Evolutionary conservation across 2,797 vertebrate species (phyloP), one percentile per base, ranked within the genome.

Genomic region (Girardinus metallicus): DNA sequence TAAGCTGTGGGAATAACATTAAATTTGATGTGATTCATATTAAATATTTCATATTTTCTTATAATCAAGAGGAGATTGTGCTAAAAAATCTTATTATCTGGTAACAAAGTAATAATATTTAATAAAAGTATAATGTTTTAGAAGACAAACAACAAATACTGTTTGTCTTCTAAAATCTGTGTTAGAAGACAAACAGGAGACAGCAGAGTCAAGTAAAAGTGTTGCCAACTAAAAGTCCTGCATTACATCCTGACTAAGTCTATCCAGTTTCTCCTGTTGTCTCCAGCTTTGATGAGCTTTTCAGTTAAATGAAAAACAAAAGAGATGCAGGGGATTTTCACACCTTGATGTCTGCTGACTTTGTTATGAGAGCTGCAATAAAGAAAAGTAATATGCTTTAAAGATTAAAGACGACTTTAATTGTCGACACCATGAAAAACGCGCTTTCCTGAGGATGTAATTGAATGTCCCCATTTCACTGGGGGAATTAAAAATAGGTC

Each of bases 371-470:
- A 93, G 91, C 85, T 90, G 88, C 95, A 95, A 96, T 96, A 95
- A 95, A 93, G 90, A 84, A 95, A 95, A 93, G 94, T 95, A 96
- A 96, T 96, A 95, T 95, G 95, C 94, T 95, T 96, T 95, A 94
- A 95, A 95, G 95, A 95, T 96, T 95, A 96, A 96, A 96, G 95
- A 95, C 95, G 95, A 96, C 95, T 96, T 96, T 96, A 96, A 96
- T 96, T 96, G 95, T 94, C 83, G 85, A 86, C 90, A 53, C 85
- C 77, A 83, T 95, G 95, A 95, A 92, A 95, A 95, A 94, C 91
- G 87, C 73, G 93, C 87, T 89, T 73, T 93, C 90, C 89, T 80
- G 74, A 90, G 91, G 91, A 93, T 87, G 84, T 96, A 96, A 96
- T 95, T 96, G 95, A 96, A 96, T 95, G 95, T 94, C 87, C 91